Percentiles rank a stretch among this genome's conserved stretches.
Evolutionary conservation across 2,113 vertebrate genomes (phyloP).

Genomic region (Catharus minimus): DNA sequence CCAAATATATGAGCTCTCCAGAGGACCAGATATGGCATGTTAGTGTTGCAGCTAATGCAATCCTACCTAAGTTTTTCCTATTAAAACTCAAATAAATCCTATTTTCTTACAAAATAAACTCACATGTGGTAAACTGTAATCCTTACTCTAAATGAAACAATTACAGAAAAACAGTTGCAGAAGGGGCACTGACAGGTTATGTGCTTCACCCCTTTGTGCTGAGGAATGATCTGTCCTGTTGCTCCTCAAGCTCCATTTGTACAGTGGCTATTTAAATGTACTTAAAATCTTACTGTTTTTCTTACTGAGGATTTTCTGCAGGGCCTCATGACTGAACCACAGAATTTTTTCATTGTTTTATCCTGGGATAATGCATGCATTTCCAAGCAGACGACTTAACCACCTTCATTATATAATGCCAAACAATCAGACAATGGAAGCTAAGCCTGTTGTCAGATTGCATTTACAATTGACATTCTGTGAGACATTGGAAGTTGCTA

Average conservation of each 20-base stretch:
- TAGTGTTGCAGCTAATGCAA: background rate
- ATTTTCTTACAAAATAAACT: background rate
- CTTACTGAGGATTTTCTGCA: background rate
- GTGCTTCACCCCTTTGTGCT: background rate
- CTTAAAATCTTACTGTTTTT: background rate
- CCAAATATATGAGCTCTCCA: background rate
- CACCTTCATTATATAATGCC: conserved; percentile 25
- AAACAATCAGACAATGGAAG: conserved; percentile 38
- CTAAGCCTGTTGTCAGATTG: conserved; percentile 27
- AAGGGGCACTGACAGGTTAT: background rate
- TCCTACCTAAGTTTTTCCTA: background rate
- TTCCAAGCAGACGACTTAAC: background rate
- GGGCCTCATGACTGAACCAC: background rate
- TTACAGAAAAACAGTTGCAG: background rate
- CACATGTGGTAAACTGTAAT: background rate
- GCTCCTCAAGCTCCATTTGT: background rate
- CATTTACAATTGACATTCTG: conserved; percentile 26
- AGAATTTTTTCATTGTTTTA: background rate
- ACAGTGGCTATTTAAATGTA: background rate
- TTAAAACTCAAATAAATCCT: background rate
- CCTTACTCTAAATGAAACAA: background rate
- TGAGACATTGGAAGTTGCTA: conserved; percentile 15
- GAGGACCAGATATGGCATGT: background rate
- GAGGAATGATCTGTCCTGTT: background rate
- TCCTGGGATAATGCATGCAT: background rate